phyloP scores from a whole-genome alignment of 2,113 vertebrate genomes.

The Antechinus flavipes region DNA sequence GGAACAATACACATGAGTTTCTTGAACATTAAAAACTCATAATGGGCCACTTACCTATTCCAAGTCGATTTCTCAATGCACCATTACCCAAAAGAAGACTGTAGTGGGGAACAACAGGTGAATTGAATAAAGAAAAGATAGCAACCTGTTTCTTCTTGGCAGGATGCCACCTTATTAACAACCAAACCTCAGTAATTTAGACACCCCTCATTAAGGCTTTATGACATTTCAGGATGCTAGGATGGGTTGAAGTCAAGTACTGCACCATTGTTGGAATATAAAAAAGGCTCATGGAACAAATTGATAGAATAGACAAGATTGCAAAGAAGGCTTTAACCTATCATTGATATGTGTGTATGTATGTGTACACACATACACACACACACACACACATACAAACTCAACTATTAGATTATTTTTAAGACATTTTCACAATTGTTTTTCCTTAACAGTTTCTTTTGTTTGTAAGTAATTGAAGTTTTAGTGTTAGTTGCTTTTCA shows the following conservation, averaged over 20 bases:
- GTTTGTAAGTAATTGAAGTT: conserved; percentile 21
- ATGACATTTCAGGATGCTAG: not conserved
- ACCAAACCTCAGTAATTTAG: conserved; percentile 36
- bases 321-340: not conserved
- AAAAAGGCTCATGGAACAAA: conserved; percentile 30
- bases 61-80: conserved; percentile 34
- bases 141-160: not conserved
- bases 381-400: not conserved
- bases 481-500: not conserved
- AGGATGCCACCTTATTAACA: not conserved
- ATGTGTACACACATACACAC: not conserved
- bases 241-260: conserved; percentile 19
- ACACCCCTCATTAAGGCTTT: conserved; percentile 22
- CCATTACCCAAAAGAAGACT: not conserved
- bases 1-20: conserved; percentile 39
- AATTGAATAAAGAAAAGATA: not conserved
- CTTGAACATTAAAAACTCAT: conserved; percentile 14
- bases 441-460: conserved; percentile 4
- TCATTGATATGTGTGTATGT: not conserved
- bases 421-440: not conserved
- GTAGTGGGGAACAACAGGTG: conserved; percentile 30
- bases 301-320: conserved; percentile 39
- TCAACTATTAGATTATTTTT: not conserved
- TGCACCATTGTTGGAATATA: not conserved
- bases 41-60: not conserved